Base-by-base conservation (phyloP, 1,140 invertebrate species). In the Gerris buenoi region DNA sequence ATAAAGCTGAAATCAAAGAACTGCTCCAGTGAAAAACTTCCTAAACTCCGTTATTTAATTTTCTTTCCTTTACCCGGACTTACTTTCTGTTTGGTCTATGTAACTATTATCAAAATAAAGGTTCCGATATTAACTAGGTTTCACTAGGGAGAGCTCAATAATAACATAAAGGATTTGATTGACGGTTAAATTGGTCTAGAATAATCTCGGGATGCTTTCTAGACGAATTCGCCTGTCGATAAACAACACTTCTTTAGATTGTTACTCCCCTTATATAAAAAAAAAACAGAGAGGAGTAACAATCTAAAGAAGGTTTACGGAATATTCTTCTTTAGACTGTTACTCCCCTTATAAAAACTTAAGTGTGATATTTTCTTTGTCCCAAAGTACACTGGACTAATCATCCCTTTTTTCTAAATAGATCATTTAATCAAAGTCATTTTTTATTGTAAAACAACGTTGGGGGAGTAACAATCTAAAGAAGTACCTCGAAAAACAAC, bases 1-100 rank as follows among this genome's bases (percentile, higher is more conserved):
- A 97, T 77, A 94, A 89, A 77, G 87, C 89, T 70, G 93, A 96
- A 81, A 96, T 96, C 70, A 91, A 91, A 79, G 82, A 83, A 71
- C 80, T 91, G 25, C 77, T 90, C 14, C 66, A 72, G 67, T 70
- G 22, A 60, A 5, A 3, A 15, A 13, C 23, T 60, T 25, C 33
- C 18, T 10, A 18, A 46, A 10, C 18, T 46, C 18, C 18, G 33
- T 46, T 46, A 46, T 46, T 46, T 46, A 46, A 10, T 46, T 46
- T 10, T 46, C 18, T 10, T 46, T 46, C 33, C 33, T 46, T 46
- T 46, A 10, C 5, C 33, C 18, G 5, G 33, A 46, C 18, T 46
- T 5, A 10, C 5, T 46, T 46, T 46, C 33, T 46, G 33, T 46
- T 46, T 46, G 18, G 18, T 10, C 5, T 10, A 46, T 10, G 18